Base-by-base conservation (phyloP, 1,140 invertebrate species). In the Caligus rogercresseyi region DNA sequence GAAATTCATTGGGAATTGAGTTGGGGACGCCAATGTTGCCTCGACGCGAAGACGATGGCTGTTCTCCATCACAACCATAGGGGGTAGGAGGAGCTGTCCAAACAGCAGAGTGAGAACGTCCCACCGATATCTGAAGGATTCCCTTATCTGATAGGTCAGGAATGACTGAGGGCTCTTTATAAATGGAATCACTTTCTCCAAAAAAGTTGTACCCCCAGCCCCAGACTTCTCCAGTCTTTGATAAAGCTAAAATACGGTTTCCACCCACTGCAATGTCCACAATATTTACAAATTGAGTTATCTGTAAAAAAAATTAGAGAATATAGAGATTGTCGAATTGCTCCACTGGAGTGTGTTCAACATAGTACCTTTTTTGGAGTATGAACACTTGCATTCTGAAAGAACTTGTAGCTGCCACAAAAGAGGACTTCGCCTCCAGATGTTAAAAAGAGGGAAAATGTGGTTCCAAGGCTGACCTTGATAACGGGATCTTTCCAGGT, bases 201-300 rank as follows among this genome's bases (percentile, higher is more conserved):
- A 82, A 80, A 62, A 73, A 72, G 69, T 83, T 83, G 69, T 75
- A 78, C 11, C 81, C 81, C 82, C 82, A 83, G 1, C 76, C 80
- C 70, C 76, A 80, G 0, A 83, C 79, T 67, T 81, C 77, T 25
- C 80, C 79, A 56, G 71, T 71, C 26, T 71, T 70, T 15, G 76
- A 78, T n/a, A 83, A 69, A 4, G 77, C 78, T n/a, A 83, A 67
- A 0, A 77, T 77, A 70, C 82, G 80, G 66, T 83, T 81, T 1
- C 79, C 76, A 1, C 81, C 81, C 25, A 80, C 77, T 4, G 77
- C 76, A 55, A 83, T 78, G 68, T 82, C 80, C 56, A 77, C 77
- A 13, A 82, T 72, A 65, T 43, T 43, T 43, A 11, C 31, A 43
- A 43, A n/a, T 43, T 43, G 7, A 43, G 31, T 7, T 43, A 43